phyloP scores from a whole-genome alignment of 2,888 invertebrate species.

The Pachycephus smyrnensis region DNA sequence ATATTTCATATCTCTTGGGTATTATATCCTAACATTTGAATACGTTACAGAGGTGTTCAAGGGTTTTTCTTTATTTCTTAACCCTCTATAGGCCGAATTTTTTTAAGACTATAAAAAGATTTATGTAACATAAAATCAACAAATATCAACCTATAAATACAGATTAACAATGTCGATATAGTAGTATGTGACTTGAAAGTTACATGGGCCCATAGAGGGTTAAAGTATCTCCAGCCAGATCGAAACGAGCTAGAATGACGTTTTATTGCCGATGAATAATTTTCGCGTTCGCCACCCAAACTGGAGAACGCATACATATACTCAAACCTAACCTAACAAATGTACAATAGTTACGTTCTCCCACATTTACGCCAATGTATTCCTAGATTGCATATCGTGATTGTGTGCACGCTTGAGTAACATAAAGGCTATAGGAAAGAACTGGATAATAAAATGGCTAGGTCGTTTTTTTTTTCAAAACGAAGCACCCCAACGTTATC shows the following conservation, averaged over 20 bases:
- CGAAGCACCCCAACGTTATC: background rate
- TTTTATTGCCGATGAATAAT: background rate
- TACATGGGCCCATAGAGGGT: too few relatives aligned
- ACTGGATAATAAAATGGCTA: background rate
- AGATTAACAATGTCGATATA: too few relatives aligned
- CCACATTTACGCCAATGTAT: background rate
- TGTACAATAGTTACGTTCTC: background rate
- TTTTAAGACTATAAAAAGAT: too few relatives aligned
- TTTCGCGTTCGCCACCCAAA: background rate
- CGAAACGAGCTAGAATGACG: background rate
- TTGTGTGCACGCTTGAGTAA: slow-evolving; percentile 35
- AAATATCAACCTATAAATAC: too few relatives aligned
- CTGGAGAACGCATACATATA: background rate
- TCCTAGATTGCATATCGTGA: slow-evolving; percentile 25
- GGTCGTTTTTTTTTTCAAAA: background rate
- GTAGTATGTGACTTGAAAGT: too few relatives aligned
- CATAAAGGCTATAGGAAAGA: slow-evolving; percentile 14
- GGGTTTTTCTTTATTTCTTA: background rate
- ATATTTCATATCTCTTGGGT: background rate
- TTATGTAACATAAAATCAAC: too few relatives aligned
- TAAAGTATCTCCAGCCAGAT: background rate
- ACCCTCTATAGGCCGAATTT: too few relatives aligned
- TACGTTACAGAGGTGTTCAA: background rate
- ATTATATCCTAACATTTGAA: background rate
- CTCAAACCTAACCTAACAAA: background rate